Percentiles rank a stretch among this genome's conserved stretches.
These are phyloP conservation scores for Oophaga pumilio DNA, from an alignment of 2,113 vertebrate species.

Conservation along the genomic window DNA sequence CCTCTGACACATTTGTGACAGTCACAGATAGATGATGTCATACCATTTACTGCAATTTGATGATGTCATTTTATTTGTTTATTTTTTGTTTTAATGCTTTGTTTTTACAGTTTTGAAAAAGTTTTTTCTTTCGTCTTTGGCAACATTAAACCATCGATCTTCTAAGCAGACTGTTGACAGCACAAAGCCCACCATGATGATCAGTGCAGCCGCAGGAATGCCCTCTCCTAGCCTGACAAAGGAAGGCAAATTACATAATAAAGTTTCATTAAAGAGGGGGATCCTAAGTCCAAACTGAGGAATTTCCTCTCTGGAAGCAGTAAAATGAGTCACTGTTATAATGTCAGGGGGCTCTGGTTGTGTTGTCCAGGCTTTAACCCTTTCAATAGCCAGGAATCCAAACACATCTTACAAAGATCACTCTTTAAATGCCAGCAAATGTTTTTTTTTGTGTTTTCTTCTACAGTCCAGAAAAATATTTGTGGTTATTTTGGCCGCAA, in stretches of 20 bases:
- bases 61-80: neutral
- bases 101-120: slow-evolving; percentile 1
- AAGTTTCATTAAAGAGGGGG: slow-evolving; percentile 43
- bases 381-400: neutral
- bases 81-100: neutral
- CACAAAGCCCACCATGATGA: slow-evolving; percentile 28
- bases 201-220: slow-evolving; percentile 30
- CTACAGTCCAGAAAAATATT: slow-evolving; percentile 32
- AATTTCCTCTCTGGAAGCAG: slow-evolving; percentile 65
- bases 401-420: neutral
- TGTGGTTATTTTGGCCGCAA: slow-evolving; percentile 7
- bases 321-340: slow-evolving; percentile 50
- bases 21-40: neutral
- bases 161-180: slow-evolving; percentile 26
- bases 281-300: slow-evolving; percentile 57
- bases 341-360: slow-evolving; percentile 35
- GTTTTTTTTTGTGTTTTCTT: slow-evolving; percentile 8
- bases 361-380: slow-evolving; percentile 36
- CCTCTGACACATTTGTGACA: too few species aligned
- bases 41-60: neutral
- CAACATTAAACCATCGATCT: slow-evolving; percentile 14
- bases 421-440: neutral
- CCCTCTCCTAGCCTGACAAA: neutral
- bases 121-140: slow-evolving; percentile 25
- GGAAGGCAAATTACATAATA: slow-evolving; percentile 38